phyloP scores from a whole-genome alignment of 2,888 invertebrate species.

The Drosophila fulvimacula region DNA sequence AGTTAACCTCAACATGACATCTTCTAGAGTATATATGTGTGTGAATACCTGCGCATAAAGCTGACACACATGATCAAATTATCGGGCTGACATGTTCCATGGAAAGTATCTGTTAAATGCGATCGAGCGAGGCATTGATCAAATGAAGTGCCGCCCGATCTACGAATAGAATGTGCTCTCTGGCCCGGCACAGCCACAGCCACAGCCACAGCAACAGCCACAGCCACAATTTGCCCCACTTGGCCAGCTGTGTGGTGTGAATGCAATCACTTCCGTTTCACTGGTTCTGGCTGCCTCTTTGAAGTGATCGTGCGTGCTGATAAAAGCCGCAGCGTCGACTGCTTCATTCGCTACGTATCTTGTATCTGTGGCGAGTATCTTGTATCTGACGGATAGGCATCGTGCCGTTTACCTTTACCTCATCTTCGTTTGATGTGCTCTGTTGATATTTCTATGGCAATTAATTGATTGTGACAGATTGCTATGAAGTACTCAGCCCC shows the following conservation, averaged over 20 bases:
- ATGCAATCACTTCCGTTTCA: conserved; percentile 78
- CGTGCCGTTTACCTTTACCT: conserved; percentile 58
- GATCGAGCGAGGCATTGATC: conserved; percentile 53
- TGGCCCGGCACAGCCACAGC: background rate
- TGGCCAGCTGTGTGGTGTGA: conserved; percentile 64
- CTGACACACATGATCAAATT: conserved; percentile 69
- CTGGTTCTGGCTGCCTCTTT: conserved; percentile 60
- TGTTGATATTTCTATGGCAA: conserved; percentile 75
- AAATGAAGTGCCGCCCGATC: conserved; percentile 53
- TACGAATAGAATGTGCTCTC: conserved; percentile 22
- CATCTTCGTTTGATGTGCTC: conserved; percentile 68
- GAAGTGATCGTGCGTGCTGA: conserved; percentile 80
- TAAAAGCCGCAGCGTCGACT: conserved; percentile 63
- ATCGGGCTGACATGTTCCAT: conserved; percentile 56
- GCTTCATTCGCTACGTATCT: conserved; percentile 41
- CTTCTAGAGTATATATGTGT: conserved; percentile 19
- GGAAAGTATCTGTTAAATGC: conserved; percentile 58
- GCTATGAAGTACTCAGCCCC: conserved; percentile 58
- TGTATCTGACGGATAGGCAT: conserved; percentile 70
- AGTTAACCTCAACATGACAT: conserved; percentile 69
- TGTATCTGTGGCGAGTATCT: conserved; percentile 60
- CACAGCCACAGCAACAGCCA: too few species aligned
- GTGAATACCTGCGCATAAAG: conserved; percentile 48
- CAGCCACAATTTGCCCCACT: conserved; percentile 48
- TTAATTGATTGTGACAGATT: conserved; percentile 81